Conservation (phyloP, 2,113 vertebrate genomes). For the Petrocephalus zakoni region DNA sequence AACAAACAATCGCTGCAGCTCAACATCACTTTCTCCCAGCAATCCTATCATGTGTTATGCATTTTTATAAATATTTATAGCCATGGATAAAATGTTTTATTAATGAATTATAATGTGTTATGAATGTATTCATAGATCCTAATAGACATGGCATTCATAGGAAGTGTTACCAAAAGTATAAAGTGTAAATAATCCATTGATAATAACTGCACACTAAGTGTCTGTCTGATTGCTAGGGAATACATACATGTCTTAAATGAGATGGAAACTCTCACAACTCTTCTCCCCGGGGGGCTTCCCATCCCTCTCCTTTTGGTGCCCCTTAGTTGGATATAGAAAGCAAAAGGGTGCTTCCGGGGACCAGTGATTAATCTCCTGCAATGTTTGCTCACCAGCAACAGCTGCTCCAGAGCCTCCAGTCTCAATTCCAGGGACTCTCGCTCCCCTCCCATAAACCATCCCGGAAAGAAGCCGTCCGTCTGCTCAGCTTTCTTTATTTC, state of each 20-base stretch:
- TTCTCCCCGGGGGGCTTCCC: neutral
- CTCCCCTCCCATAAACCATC: neutral
- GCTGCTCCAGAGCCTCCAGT: constrained; percentile 12
- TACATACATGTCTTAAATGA: neutral
- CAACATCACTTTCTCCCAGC: no score
- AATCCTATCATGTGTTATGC: neutral
- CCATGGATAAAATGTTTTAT: neutral
- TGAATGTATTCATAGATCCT: neutral
- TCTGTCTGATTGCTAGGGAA: neutral
- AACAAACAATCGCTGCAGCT: no score
- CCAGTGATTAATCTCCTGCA: constrained; percentile 16
- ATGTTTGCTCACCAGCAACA: constrained; percentile 6
- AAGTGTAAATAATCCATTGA: neutral
- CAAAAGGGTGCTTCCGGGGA: neutral
- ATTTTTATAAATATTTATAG: neutral
- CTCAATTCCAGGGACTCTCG: neutral
- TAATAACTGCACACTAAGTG: neutral
- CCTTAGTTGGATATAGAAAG: neutral
- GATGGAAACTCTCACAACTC: neutral
- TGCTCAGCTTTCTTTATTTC: neutral
- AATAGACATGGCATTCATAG: neutral
- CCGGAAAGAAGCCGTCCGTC: neutral
- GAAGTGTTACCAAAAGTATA: neutral
- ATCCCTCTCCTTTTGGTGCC: neutral
- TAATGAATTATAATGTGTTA: neutral